Evolutionary conservation across 2,113 vertebrate genomes (phyloP).

Genomic region (Lophotis ruficrista): DNA sequence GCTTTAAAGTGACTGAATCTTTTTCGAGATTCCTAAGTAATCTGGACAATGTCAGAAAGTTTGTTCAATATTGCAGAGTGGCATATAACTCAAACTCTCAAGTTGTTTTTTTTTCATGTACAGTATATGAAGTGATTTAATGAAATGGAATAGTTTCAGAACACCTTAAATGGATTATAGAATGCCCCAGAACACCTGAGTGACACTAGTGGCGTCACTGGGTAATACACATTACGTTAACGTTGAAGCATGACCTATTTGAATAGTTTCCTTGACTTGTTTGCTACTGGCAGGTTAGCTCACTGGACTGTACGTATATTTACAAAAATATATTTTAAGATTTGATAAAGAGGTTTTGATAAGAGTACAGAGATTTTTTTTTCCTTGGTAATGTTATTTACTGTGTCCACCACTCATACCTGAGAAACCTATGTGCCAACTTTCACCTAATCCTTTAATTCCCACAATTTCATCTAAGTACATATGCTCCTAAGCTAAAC

Average conservation of each 20-base stretch:
- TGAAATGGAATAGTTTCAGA: background rate
- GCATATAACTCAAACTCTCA: background rate
- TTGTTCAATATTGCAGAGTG: background rate
- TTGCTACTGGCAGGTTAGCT: background rate
- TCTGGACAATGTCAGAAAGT: background rate
- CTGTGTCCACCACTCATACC: background rate
- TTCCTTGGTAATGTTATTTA: background rate
- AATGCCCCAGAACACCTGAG: background rate
- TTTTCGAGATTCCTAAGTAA: background rate
- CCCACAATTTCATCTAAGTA: background rate
- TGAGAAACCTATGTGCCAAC: background rate
- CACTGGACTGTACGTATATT: background rate
- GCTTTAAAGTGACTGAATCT: background rate
- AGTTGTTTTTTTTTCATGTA: background rate
- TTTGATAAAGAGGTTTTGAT: background rate
- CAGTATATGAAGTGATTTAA: background rate
- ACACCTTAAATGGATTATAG: background rate
- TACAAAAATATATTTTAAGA: background rate
- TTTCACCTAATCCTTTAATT: background rate
- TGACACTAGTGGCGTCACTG: background rate
- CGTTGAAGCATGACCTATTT: background rate
- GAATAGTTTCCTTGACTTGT: background rate
- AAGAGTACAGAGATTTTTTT: background rate
- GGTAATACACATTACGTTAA: background rate
- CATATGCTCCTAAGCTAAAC: background rate